phyloP scores from a whole-genome alignment of 2,888 invertebrate genomes.

The Spialia ferax region DNA sequence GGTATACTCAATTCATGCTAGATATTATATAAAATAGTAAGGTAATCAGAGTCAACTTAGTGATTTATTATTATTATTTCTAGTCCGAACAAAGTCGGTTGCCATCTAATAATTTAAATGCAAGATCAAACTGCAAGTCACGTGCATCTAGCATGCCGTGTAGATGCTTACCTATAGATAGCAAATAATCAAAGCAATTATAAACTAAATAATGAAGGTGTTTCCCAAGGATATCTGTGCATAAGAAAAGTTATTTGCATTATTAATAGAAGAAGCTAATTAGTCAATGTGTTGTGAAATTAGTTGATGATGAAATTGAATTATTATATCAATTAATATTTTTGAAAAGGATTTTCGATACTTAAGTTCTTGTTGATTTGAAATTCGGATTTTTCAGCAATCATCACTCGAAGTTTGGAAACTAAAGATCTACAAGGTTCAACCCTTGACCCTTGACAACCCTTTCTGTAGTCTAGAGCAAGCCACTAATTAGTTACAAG shows the following conservation, averaged over 20 bases:
- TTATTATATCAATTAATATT: no score
- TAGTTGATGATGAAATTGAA: no score
- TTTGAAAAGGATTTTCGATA: no score
- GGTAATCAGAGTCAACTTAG: not conserved
- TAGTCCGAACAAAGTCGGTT: not conserved
- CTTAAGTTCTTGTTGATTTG: no score
- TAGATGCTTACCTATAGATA: not conserved
- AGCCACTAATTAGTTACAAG: no score
- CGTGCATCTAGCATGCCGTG: not conserved
- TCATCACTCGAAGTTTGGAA: no score
- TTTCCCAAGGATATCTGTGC: not conserved
- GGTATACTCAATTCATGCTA: no score
- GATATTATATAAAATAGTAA: no score
- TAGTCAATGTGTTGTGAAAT: not conserved
- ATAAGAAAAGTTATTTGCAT: not conserved
- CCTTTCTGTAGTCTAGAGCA: no score
- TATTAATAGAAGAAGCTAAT: not conserved
- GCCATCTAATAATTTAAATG: not conserved
- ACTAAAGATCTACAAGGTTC: no score
- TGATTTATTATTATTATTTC: not conserved
- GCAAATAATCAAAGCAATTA: slow-evolving; percentile 3
- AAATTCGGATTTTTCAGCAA: no score
- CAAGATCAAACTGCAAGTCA: not conserved
- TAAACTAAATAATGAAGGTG: not conserved
- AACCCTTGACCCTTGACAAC: no score